A percentile compares a stretch with the other conserved stretches of the same genome.
Evolutionary conservation across 2,888 invertebrate genomes (phyloP).

Genomic region (Pristionchus entomophagus): DNA sequence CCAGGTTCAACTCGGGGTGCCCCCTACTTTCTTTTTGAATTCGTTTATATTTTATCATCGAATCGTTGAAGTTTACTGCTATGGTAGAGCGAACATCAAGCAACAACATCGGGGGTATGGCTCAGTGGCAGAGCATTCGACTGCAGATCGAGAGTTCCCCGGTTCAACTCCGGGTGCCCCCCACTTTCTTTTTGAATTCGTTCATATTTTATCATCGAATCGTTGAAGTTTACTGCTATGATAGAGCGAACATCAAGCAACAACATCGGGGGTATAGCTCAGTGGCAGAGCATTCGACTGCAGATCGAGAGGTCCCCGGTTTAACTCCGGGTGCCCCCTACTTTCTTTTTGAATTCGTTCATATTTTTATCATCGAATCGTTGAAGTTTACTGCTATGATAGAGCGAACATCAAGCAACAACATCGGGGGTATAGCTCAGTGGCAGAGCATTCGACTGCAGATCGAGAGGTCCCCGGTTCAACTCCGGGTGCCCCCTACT

Average conservation of each 20-base stretch:
- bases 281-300: slow-evolving; percentile 69
- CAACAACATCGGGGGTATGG: slow-evolving; percentile 61
- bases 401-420: too few species aligned
- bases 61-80: too few species aligned
- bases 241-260: too few species aligned
- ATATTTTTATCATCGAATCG: too few species aligned
- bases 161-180: slow-evolving; percentile 65
- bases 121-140: slow-evolving; percentile 69
- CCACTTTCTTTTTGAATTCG: slow-evolving; percentile 48
- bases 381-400: too few species aligned
- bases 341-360: too few species aligned
- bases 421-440: slow-evolving; percentile 64
- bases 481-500: slow-evolving; percentile 59
- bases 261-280: slow-evolving; percentile 62
- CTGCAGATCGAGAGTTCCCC: slow-evolving; percentile 68
- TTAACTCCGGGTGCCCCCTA: slow-evolving; percentile 62
- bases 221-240: too few species aligned
- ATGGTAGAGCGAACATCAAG: too few species aligned
- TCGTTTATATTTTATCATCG: too few species aligned
- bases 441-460: slow-evolving; percentile 69
- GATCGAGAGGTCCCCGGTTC: slow-evolving; percentile 68
- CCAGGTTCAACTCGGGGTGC: slow-evolving; percentile 63
- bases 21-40: slow-evolving; percentile 53
- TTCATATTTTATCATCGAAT: too few species aligned
- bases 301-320: slow-evolving; percentile 68